Base-by-base conservation (phyloP, 1,140 invertebrate genomes). In the Macrosteles quadrilineatus region DNA sequence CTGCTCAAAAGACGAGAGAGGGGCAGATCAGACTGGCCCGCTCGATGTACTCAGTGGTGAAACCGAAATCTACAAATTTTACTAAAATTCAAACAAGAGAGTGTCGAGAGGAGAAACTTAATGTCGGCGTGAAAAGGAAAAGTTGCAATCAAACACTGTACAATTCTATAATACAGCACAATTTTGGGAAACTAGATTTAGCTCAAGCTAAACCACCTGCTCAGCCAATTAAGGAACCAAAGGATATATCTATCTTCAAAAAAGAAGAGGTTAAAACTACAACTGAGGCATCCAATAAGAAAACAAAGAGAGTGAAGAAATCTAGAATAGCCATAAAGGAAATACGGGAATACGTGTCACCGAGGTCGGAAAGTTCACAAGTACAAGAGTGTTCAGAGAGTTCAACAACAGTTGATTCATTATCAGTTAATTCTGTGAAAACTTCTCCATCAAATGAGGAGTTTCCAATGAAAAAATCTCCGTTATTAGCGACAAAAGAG, bases 261-360 rank as follows among this genome's bases (percentile, higher is more conserved):
- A 23, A 50, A 23, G 47, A 50, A 50, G 21, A n/a, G 21, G 4
- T 6, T 50, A n/a, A 50, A 50, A 50, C 6, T 19, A 50, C 21
- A 50, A 6, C 6, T 9, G 47, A 50, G 6, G 21, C 4, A 50
- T 6, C n/a, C 14, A 36, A 14, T 36, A 4, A 36, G 32, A 36
- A 36, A 50, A 6, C 17, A 50, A 6, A 3, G 6, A 59, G n/a
- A 29, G 55, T 9, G 6, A 59, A 59, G n/a, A 59, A 59, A 59
- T 59, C 55, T 21, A 59, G 55, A 29, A 59, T 59, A 59, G 55
- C 55, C 27, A 59, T 59, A 21, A 59, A 59, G n/a, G 55, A 59
- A 30, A 30, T 59, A 27, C 55, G n/a, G 14, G 32, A 6, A 6
- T 6, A 36, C 14, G 32, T 6, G 14, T 36, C 32, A 36, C 32